Percentiles rank a stretch among this genome's conserved stretches.
Evolutionary conservation across 2,797 vertebrate species (phyloP).

Genomic region (Odontamblyopus rebecca): DNA sequence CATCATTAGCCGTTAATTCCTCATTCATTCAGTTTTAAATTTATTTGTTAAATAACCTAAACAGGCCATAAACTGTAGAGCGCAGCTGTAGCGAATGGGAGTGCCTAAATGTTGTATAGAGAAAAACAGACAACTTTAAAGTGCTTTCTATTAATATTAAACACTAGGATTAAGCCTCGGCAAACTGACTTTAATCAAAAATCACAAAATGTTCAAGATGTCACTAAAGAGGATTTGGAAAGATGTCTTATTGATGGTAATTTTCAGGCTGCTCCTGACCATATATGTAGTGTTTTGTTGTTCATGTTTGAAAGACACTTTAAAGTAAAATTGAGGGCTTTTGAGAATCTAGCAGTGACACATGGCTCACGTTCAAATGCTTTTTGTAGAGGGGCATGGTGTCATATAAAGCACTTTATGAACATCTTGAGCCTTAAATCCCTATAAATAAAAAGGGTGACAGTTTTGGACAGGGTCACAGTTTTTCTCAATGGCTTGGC

Average conservation of each 20-base stretch:
- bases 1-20: slow-evolving; percentile 40
- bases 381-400: slow-evolving; percentile 44
- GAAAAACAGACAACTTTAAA: slow-evolving; percentile 48
- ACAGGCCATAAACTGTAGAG: slow-evolving; percentile 46
- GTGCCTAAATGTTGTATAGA: slow-evolving; percentile 59
- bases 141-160: slow-evolving; percentile 47
- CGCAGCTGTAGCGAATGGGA: slow-evolving; percentile 51
- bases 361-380: slow-evolving; percentile 36
- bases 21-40: slow-evolving; percentile 40
- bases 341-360: slow-evolving; percentile 52
- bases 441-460: slow-evolving; percentile 24
- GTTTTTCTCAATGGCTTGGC: slow-evolving; percentile 13
- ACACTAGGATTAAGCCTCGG: slow-evolving; percentile 44
- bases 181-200: slow-evolving; percentile 42
- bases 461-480: slow-evolving; percentile 35
- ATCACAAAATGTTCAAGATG: slow-evolving; percentile 47
- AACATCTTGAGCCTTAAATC: slow-evolving; percentile 76
- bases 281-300: slow-evolving; percentile 48
- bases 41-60: slow-evolving; percentile 39
- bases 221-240: slow-evolving; percentile 45
- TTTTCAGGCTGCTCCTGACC: slow-evolving; percentile 33
- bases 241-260: slow-evolving; percentile 52
- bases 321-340: slow-evolving; percentile 38
- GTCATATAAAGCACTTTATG: slow-evolving; percentile 75
- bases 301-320: slow-evolving; percentile 30